Conservation (phyloP, 1,140 invertebrate genomes). For the Tribolium madens region DNA sequence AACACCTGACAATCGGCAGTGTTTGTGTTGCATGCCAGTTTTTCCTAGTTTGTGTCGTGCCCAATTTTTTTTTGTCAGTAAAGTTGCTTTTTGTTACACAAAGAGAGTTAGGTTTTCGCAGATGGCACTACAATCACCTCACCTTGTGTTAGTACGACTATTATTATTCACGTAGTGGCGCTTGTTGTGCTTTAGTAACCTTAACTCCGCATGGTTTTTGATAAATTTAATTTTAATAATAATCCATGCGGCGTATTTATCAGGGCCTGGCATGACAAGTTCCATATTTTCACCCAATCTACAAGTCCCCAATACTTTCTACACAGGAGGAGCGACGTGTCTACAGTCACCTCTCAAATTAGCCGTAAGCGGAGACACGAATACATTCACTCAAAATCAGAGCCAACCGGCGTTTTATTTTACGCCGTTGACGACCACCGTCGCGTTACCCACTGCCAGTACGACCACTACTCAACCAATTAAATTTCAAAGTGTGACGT, state of each 20-base stretch:
- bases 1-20: not conserved
- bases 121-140: not conserved
- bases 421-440: conserved; percentile 56
- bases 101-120: not conserved
- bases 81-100: not conserved
- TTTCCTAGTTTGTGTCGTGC: not conserved
- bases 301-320: conserved; percentile 61
- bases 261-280: conserved; percentile 54
- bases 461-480: conserved; percentile 59
- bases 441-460: conserved; percentile 53
- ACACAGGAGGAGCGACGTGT: conserved; percentile 55
- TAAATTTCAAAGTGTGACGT: conserved; percentile 61
- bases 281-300: conserved; percentile 57
- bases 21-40: not conserved
- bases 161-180: not conserved
- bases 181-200: not conserved
- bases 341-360: conserved; percentile 49
- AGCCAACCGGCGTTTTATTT: conserved; percentile 61
- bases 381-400: conserved; percentile 51
- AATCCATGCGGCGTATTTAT: conserved; percentile 41
- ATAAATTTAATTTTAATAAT: not conserved
- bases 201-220: conserved; percentile 10
- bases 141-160: not conserved
- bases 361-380: conserved; percentile 51
- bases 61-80: not conserved